Evolutionary conservation across 2,113 vertebrate species (phyloP).

Genomic region (Cheilinus undulatus): DNA sequence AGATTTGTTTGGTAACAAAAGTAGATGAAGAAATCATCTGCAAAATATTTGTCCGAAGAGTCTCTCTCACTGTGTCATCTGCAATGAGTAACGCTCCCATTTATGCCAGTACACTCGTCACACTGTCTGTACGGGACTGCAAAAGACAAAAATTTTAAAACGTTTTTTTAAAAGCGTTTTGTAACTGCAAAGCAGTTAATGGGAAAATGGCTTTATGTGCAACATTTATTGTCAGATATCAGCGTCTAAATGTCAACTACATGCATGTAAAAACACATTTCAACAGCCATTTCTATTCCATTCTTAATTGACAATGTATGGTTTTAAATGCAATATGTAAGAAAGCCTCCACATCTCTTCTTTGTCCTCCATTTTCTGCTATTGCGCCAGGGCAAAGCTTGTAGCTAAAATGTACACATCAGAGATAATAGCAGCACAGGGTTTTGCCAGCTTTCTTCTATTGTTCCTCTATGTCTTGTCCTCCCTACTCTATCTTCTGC

Average conservation of each 20-base stretch:
- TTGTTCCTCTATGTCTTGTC: constrained; percentile 50
- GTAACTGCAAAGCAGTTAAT: not conserved
- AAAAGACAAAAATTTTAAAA: not conserved
- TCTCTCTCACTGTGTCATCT: not conserved
- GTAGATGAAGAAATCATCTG: constrained; percentile 5
- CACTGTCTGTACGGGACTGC: too few relatives aligned
- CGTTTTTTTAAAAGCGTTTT: too few relatives aligned
- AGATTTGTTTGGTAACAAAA: too few relatives aligned
- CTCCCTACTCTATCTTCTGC: constrained; percentile 47
- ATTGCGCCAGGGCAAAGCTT: not conserved
- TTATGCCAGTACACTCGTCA: not conserved
- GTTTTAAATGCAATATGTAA: constrained; percentile 13
- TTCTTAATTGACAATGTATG: not conserved
- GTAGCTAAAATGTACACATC: constrained; percentile 34
- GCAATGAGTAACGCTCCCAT: not conserved
- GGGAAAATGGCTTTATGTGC: not conserved
- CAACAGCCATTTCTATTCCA: not conserved
- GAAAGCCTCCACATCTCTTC: constrained; percentile 10
- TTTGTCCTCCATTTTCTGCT: constrained; percentile 52
- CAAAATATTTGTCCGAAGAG: not conserved
- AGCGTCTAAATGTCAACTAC: not conserved
- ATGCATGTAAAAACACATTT: not conserved
- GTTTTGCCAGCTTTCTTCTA: constrained; percentile 29
- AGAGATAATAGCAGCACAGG: not conserved
- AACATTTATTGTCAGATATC: not conserved